Base-by-base conservation (phyloP, 2,888 invertebrate species). In the Branchellion lobata region DNA sequence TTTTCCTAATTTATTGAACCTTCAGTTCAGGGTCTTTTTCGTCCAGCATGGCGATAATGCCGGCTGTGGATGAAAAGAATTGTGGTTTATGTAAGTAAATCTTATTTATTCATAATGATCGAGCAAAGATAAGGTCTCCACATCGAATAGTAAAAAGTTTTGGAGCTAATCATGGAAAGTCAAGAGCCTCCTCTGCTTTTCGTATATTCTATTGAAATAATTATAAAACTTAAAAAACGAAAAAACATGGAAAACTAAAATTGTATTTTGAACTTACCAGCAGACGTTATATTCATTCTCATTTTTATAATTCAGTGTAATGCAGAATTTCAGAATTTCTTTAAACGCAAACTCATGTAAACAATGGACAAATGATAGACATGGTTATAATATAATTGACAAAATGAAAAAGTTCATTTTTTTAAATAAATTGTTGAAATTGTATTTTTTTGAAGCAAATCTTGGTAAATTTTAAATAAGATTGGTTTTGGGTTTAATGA, bases 1-100 rank as follows among this genome's bases (percentile, higher is more conserved):
- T n/a, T n/a, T n/a, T n/a, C n/a, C n/a, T 47, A 5, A 36, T 21
- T 29, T 40, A 5, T 5, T 8, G n/a, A 47, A 86, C 85, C 89
- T 96, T 95, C 80, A 97, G 90, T 88, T 96, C 95, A 21, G 93
- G 91, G 90, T 94, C 93, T 77, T 94, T 93, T 88, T 97, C 97
- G 88, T 97, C 96, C 84, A 97, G 90, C 85, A 97, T 92, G 89
- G 96, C 94, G 86, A 97, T 94, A 83, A 97, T 94, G 87, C 96
- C 96, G 86, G 95, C 95, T 91, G 86, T 31, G 85, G 84, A 61
- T 40, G 29, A 24, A n/a, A 24, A 76, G 11, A 18, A 53, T 40
- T 3, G 18, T 14, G 14, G 14, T 40, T 40, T 8, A 40, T 40
- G 5, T 40, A 40, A 84, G 83, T 29, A 65, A 21, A 11, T 65